Percentiles rank a stretch among this genome's conserved stretches.
phyloP scores from a whole-genome alignment of 2,113 vertebrate species.

The Candoia aspera region DNA sequence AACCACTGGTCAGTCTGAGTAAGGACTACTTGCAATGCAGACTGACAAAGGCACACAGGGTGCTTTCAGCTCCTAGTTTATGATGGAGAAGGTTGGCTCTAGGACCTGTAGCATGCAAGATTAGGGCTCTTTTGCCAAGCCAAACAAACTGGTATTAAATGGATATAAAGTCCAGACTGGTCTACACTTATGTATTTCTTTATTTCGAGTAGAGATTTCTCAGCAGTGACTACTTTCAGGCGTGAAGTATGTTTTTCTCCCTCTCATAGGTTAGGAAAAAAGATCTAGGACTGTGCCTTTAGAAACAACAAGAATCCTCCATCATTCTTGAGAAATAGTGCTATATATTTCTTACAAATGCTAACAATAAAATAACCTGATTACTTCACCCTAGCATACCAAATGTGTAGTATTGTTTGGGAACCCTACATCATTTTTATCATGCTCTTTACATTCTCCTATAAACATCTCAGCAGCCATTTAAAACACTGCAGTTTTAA shows the following conservation, averaged over 20 bases:
- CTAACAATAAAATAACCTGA: slow-evolving; percentile 3
- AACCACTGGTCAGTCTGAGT: not conserved
- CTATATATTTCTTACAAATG: slow-evolving; percentile 5
- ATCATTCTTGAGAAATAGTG: slow-evolving; percentile 15
- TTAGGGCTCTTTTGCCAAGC: not conserved
- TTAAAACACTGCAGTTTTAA: slow-evolving; percentile 27
- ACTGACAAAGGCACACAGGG: not conserved
- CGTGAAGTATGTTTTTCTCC: slow-evolving; percentile 28
- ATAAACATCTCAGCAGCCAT: slow-evolving; percentile 20
- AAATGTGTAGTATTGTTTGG: slow-evolving; percentile 15
- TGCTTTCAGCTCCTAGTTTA: not conserved
- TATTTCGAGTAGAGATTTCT: slow-evolving; percentile 13
- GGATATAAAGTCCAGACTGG: not conserved
- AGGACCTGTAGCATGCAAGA: too few species aligned
- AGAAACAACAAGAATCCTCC: slow-evolving; percentile 18
- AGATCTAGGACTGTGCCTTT: slow-evolving; percentile 42
- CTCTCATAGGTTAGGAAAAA: not conserved
- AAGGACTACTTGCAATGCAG: not conserved
- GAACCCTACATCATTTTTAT: slow-evolving; percentile 36
- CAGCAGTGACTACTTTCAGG: not conserved
- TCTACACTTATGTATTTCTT: not conserved
- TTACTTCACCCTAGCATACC: slow-evolving; percentile 12
- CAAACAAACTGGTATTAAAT: not conserved
- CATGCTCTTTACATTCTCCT: slow-evolving; percentile 23
- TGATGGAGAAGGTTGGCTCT: not conserved